Percentiles rank a stretch among this genome's conserved stretches.
These are phyloP conservation scores for Guaruba guarouba DNA, from an alignment of 2,113 vertebrate species.

Conservation along the genomic window DNA sequence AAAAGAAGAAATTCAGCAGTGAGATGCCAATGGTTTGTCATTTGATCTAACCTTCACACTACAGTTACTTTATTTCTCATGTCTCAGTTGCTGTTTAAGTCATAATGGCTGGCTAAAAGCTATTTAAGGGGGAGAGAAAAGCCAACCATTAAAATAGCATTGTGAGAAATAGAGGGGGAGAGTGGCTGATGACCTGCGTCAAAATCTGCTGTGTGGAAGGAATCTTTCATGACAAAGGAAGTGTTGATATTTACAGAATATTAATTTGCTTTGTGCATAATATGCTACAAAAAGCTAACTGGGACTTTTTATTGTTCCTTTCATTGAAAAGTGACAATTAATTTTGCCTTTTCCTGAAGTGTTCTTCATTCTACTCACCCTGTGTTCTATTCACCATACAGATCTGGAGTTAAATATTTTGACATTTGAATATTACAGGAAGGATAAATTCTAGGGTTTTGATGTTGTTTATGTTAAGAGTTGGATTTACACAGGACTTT, in stretches of 20 bases:
- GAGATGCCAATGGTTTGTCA: slow-evolving; percentile 1
- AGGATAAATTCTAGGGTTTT: not conserved
- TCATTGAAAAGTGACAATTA: not conserved
- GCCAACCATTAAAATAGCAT: not conserved
- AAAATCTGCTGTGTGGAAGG: slow-evolving; percentile 4
- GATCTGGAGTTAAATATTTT: not conserved
- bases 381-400: not conserved
- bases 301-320: not conserved
- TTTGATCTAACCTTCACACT: slow-evolving; percentile 62
- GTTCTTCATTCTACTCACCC: not conserved
- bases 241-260: slow-evolving; percentile 24
- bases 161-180: slow-evolving; percentile 10
- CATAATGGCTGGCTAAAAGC: slow-evolving; percentile 45
- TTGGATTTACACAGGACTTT: not conserved
- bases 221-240: slow-evolving; percentile 1
- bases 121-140: slow-evolving; percentile 38
- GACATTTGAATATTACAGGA: not conserved
- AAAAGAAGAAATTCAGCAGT: not conserved
- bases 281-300: not conserved
- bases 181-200: slow-evolving; percentile 26
- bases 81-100: slow-evolving; percentile 45
- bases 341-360: not conserved
- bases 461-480: not conserved
- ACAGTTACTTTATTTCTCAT: slow-evolving; percentile 59
- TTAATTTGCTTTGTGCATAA: not conserved